Evolutionary conservation across 2,888 invertebrate species (phyloP), one percentile per base, ranked within the genome.

Genomic region (Apodemia zela): DNA sequence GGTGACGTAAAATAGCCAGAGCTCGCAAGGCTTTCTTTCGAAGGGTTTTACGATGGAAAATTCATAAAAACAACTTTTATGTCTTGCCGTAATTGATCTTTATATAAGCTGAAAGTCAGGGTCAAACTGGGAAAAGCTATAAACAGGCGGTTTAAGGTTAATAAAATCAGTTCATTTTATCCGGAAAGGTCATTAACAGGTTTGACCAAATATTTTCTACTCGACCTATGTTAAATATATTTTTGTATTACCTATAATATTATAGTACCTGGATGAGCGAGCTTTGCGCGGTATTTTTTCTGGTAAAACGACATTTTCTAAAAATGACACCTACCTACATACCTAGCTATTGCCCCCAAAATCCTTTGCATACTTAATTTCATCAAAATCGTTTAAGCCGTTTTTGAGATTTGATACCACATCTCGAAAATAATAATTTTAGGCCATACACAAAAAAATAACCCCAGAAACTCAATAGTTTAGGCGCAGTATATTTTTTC

Each of bases 11-110:
- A 54, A 54, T 15, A 15, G 15, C 11, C 6, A 1, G 2, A 25
- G 13, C 21, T 54, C 10, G 54, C 7, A 21, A 25, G 54, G 13
- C 13, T 25, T 54, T 21, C 51, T 21, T 17, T 51, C 25, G 25
- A 21, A 21, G 51, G 18, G 21, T 51, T 57, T 57, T 57, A 57
- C 57, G 57, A 57, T 25, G 8, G 57, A n/a, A 25, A 25, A 57
- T 29, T 57, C 57, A 57, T 57, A 57, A 57, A 54, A 57, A 57
- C 57, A 57, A 57, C 57, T 57, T 57, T 57, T 29, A 57, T 25
- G 57, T n/a, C 29, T 21, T 57, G 15, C 29, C 57, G 57, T 15
- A 57, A 57, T 57, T 57, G 57, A 57, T 57, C 57, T 57, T 47
- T 47, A 51, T 57, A 25, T 57, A 57, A 29, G 29, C 57, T 57